Conservation (phyloP, 2,888 invertebrate species). For the Drosophila pseudotalamancana region DNA sequence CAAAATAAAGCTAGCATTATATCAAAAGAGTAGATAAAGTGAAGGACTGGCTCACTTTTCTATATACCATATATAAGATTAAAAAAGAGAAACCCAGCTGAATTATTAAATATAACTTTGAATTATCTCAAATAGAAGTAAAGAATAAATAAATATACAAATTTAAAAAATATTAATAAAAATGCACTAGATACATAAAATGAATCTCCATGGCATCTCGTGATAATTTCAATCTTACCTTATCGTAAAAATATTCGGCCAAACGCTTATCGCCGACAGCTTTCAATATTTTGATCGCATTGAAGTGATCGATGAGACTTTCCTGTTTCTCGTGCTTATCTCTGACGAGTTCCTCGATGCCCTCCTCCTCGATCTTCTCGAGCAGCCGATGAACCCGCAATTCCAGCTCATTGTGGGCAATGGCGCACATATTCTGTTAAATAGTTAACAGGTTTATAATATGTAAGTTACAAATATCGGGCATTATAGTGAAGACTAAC, state of each 20-base stretch:
- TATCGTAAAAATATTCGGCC: constrained; percentile 32
- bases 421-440: constrained; percentile 54
- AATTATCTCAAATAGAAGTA: too few species aligned
- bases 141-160: too few species aligned
- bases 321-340: not conserved
- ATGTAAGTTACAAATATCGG: not conserved
- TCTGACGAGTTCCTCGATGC: constrained; percentile 13
- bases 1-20: too few species aligned
- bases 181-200: not conserved
- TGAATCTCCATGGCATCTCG: too few species aligned
- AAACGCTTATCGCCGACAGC: constrained; percentile 43
- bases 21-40: too few species aligned
- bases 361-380: constrained; percentile 35
- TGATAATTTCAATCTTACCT: too few species aligned
- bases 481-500: constrained; percentile 24
- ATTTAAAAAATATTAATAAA: too few species aligned
- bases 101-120: too few species aligned
- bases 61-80: too few species aligned
- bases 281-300: constrained; percentile 48
- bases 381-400: constrained; percentile 40
- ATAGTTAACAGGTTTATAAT: too few species aligned
- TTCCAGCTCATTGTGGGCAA: constrained; percentile 60
- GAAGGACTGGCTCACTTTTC: too few species aligned
- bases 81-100: too few species aligned
- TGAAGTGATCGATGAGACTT: constrained; percentile 47